Conservation (phyloP, 2,113 vertebrate genomes). For the Petromus typicus region DNA sequence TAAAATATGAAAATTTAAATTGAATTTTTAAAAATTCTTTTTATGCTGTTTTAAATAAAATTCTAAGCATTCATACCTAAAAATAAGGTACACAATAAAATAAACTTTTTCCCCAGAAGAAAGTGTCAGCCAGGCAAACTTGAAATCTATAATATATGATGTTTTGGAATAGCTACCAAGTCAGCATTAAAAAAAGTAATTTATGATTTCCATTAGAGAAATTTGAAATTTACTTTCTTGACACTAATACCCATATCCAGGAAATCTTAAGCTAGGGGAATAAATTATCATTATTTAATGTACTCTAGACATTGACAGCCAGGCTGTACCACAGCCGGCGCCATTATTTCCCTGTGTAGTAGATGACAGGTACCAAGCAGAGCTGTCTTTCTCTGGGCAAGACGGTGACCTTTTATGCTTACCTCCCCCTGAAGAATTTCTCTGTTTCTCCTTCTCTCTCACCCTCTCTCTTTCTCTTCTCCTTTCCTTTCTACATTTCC, state of each 20-base stretch:
- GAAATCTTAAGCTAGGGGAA: constrained; percentile 30
- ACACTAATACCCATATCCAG: neutral
- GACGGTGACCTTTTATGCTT: rapidly evolving
- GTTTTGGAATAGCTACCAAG: neutral
- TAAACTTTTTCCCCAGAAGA: constrained; percentile 19
- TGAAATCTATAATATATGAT: constrained; percentile 56
- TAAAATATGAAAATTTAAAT: neutral
- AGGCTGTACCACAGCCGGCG: neutral
- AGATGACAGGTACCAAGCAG: no score
- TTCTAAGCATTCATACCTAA: constrained; percentile 46
- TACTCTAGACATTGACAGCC: neutral
- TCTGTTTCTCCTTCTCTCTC: neutral
- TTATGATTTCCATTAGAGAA: constrained; percentile 60
- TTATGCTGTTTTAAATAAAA: constrained; percentile 59
- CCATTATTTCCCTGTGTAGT: neutral
- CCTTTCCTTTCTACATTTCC: neutral
- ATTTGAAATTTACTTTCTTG: constrained; percentile 52
- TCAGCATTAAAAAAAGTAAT: constrained; percentile 36
- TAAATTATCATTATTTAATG: neutral
- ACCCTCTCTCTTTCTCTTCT: neutral
- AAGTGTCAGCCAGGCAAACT: constrained; percentile 60
- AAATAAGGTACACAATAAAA: constrained; percentile 56
- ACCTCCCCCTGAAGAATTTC: neutral
- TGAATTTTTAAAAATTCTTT: neutral
- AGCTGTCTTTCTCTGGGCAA: neutral